Evolutionary conservation across 2,797 vertebrate species (phyloP), one percentile per base, ranked within the genome.

Genomic region (Champsocephalus gunnari): DNA sequence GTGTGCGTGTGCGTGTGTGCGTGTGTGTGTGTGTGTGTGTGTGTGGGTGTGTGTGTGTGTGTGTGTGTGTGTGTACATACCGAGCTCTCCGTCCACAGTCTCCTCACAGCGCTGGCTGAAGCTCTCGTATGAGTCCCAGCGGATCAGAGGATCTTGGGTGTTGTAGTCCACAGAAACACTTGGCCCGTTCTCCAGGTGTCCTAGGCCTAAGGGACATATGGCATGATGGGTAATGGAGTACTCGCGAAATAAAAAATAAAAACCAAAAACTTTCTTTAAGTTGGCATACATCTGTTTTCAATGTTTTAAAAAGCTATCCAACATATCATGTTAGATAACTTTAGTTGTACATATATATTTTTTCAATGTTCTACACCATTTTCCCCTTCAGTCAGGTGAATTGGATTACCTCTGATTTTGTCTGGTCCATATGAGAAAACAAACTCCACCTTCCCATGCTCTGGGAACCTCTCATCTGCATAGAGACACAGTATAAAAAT

Each of bases 101-200:
- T 97, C 96, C 62, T 98, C 98, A 0, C 92, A 93, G 63, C 91
- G 95, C 8, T 94, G 92, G 54, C 77, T 95, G 81, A 97, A 96
- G 90, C 94, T 96, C 85, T 98, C 97, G 0, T 98, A 99, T 1
- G 97, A 98, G 64, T 99, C 97, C 96, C 97, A 97, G 71, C 98
- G 98, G 88, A 99, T 99, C 77, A 99, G 96, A 0, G 97, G 96
- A 78, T 99, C 98, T 0, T 97, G 96, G 0, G 98, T 99, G 88
- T 98, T 99, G 92, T 99, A 99, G 92, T 99, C 98, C 89, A 99
- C 98, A 0, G 96, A 99, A 64, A 99, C 97, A 0, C 97, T 97
- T 0, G 98, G 97, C 6, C 97, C 98, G 0, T 99, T 99, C 92
- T 99, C 98, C 88, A 99, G 92, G 84, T 98, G 97, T 44, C 96